These are phyloP conservation scores for Liopterus haemorrhoidalis DNA, from an alignment of 2,888 invertebrate species.

Conservation along the genomic window DNA sequence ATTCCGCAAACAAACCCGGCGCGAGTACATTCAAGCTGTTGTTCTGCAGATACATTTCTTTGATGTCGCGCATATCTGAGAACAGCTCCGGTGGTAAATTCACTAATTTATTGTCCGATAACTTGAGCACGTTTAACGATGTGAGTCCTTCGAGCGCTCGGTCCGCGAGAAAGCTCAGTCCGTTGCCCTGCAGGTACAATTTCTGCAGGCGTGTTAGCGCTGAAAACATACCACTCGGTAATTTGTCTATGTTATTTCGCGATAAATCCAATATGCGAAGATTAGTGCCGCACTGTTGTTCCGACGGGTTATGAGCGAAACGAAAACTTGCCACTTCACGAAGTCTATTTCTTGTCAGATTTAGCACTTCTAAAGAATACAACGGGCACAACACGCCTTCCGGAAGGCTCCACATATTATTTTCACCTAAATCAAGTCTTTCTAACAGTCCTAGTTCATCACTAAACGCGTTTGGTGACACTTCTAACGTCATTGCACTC, in stretches of 20 bases:
- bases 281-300: slow-evolving; percentile 66
- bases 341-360: slow-evolving; percentile 73
- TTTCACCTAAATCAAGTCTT: slow-evolving; percentile 69
- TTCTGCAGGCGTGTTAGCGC: slow-evolving; percentile 65
- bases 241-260: slow-evolving; percentile 68
- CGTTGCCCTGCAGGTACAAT: slow-evolving; percentile 71
- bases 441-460: slow-evolving; percentile 68
- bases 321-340: slow-evolving; percentile 68
- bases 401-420: slow-evolving; percentile 74
- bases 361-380: slow-evolving; percentile 65
- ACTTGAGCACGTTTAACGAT: slow-evolving; percentile 65
- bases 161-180: slow-evolving; percentile 68
- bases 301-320: slow-evolving; percentile 57
- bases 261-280: slow-evolving; percentile 68
- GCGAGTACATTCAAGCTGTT: slow-evolving; percentile 76
- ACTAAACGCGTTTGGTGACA: slow-evolving; percentile 67
- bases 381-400: slow-evolving; percentile 72
- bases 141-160: slow-evolving; percentile 70
- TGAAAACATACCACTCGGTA: slow-evolving; percentile 66
- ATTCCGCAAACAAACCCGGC: slow-evolving; percentile 70
- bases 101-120: slow-evolving; percentile 74
- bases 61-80: slow-evolving; percentile 67
- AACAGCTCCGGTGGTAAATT: slow-evolving; percentile 78
- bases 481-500: slow-evolving; percentile 73
- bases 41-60: slow-evolving; percentile 75